These are phyloP conservation scores for Chelonoidis abingdonii DNA, from an alignment of 2,113 vertebrate species.

Conservation along the genomic window DNA sequence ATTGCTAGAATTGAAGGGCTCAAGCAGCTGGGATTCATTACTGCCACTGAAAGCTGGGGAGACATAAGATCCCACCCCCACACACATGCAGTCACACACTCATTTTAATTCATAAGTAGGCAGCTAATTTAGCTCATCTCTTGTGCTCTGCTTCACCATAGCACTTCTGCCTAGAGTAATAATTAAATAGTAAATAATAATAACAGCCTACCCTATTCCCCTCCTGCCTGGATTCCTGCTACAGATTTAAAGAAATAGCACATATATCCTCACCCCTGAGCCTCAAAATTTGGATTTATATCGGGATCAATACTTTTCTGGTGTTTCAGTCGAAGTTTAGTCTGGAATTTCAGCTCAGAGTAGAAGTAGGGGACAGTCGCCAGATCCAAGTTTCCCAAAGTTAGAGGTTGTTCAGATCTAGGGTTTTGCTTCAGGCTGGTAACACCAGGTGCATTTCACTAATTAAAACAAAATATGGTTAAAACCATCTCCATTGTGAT, in stretches of 20 bases:
- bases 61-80: background rate
- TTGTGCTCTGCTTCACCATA: background rate
- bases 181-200: background rate
- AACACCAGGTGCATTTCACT: background rate
- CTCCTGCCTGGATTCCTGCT: background rate
- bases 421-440: background rate
- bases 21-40: background rate
- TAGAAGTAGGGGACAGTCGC: background rate
- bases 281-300: background rate
- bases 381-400: background rate
- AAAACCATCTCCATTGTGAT: background rate
- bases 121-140: background rate
- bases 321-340: background rate
- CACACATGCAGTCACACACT: background rate
- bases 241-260: background rate
- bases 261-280: background rate
- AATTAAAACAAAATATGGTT: background rate
- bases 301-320: background rate
- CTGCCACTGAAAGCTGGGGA: background rate
- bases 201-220: background rate
- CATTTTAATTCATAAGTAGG: background rate
- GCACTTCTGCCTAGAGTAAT: background rate
- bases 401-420: background rate
- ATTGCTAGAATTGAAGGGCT: background rate
- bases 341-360: background rate